Evolutionary conservation across 2,113 vertebrate species (phyloP).

Genomic region (Panthera tigris): DNA sequence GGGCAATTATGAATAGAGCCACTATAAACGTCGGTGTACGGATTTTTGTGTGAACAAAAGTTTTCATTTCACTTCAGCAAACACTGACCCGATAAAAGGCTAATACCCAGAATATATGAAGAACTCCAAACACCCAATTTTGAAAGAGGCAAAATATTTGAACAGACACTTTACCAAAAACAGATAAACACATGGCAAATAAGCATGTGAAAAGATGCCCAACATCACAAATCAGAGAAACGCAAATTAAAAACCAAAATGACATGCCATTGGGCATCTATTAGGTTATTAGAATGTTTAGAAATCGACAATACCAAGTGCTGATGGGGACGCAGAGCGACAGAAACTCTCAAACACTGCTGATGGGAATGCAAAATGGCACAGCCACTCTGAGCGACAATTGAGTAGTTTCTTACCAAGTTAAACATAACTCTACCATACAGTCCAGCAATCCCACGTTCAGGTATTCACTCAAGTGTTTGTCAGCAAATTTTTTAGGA

Average conservation of each 20-base stretch:
- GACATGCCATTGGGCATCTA: not conserved
- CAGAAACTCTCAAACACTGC: not conserved
- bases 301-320: not conserved
- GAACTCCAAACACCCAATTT: conserved; percentile 18
- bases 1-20: conserved; percentile 24
- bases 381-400: not conserved
- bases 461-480: not conserved
- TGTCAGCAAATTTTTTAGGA: conserved; percentile 22
- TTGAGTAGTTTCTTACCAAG: not conserved
- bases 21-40: not conserved
- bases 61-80: conserved; percentile 41
- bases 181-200: not conserved
- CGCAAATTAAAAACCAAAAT: conserved; percentile 33
- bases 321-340: not conserved
- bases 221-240: not conserved
- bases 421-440: conserved; percentile 12
- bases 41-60: not conserved
- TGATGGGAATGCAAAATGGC: not conserved
- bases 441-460: not conserved
- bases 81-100: conserved; percentile 21
- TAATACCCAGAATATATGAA: not conserved
- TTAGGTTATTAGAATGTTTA: not conserved
- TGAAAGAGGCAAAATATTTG: conserved; percentile 16
- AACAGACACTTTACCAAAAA: conserved; percentile 9
- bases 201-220: not conserved